Evolutionary conservation across 2,797 vertebrate genomes (phyloP), one percentile per base, ranked within the genome.

Genomic region (Cetoscarus ocellatus): DNA sequence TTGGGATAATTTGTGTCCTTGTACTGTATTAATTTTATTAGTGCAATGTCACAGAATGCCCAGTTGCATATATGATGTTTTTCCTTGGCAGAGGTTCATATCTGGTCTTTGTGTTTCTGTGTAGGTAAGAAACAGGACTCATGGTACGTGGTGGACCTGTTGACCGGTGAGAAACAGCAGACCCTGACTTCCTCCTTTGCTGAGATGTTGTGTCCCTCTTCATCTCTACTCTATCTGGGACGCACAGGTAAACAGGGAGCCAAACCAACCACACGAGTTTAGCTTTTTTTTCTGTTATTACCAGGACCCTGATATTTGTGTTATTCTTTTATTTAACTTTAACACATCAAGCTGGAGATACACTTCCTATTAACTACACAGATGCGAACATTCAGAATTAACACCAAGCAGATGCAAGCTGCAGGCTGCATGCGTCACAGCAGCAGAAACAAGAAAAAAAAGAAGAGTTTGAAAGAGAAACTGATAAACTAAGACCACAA

Each of bases 121-220:
- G 7, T 90, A 99, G 98, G 98, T 84, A 99, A 98, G 86, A 99
- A 99, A 88, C 98, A 99, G 87, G 98, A 99, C 82, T 91, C 98
- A 76, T 99, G 98, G 98, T 97, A 98, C 0, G 97, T 98, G 70
- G 93, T 99, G 19, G 98, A 99, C 89, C 94, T 98, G 59, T 77
- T 97, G 90, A 99, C 98, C 0, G 98, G 98, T 3, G 97, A 99
- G 92, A 99, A 99, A 65, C 97, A 99, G 84, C 97, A 99, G 74
- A 99, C 98, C 0, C 86, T 99, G 88, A 98, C 97, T 0, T 98
- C 98, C 0, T 95, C 98, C 17, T 98, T 97, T 61, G 96, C 97
- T 13, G 97, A 99, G 86, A 97, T 96, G 85, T 90, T 98, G 36
- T 99, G 97, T 64, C 97, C 98, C 0, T 99, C 98, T 3, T 92